Percentiles rank a stretch among this genome's conserved stretches.
These are phyloP conservation scores for Paradoxurus hermaphroditus DNA, from an alignment of 2,113 vertebrate genomes.

Conservation along the genomic window DNA sequence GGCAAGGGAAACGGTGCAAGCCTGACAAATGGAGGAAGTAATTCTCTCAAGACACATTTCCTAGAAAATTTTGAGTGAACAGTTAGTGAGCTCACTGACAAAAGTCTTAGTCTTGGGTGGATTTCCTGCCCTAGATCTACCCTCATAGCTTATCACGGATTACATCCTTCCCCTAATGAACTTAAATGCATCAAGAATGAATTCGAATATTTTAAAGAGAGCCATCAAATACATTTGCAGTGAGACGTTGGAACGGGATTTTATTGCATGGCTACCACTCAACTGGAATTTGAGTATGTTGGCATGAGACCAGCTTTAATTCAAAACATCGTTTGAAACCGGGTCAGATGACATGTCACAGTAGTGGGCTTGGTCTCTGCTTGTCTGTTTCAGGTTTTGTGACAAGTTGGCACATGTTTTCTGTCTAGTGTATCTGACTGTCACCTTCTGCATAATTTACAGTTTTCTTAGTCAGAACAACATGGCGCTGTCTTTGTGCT, in stretches of 20 bases:
- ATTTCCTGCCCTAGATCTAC: too few species aligned
- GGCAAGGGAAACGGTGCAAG: neutral
- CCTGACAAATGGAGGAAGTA: neutral
- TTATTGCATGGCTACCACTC: neutral
- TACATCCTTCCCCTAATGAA: neutral
- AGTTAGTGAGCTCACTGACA: too few species aligned
- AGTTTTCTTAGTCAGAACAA: slow-evolving; percentile 11
- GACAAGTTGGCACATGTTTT: neutral
- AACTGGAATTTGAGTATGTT: neutral
- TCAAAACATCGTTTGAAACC: slow-evolving; percentile 17
- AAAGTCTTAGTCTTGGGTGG: too few species aligned
- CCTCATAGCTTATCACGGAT: neutral
- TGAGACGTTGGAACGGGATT: neutral
- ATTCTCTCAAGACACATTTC: neutral
- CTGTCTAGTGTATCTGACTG: neutral
- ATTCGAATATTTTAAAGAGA: neutral
- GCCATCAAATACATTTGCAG: neutral
- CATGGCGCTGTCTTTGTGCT: neutral
- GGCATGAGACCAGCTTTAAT: neutral
- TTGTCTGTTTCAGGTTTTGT: neutral
- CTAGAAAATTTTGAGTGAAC: neutral
- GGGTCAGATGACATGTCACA: neutral
- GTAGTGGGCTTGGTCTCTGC: neutral
- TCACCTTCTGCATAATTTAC: slow-evolving; percentile 52
- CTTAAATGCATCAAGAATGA: neutral